phyloP scores from a whole-genome alignment of 2,888 invertebrate genomes.

The Trichopoda pennipes region DNA sequence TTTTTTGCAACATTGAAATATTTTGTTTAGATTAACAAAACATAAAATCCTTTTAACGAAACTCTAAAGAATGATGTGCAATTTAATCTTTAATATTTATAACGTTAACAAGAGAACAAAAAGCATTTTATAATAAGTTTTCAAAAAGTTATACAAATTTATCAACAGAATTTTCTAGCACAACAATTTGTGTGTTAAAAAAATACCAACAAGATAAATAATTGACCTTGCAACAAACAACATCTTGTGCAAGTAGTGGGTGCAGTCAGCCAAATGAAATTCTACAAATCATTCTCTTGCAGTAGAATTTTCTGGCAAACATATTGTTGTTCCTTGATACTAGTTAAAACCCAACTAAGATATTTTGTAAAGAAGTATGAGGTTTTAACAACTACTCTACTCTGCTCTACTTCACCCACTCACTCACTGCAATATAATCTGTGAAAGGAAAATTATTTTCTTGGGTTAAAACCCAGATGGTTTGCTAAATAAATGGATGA shows the following conservation, averaged over 20 bases:
- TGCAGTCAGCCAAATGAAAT: slow-evolving; percentile 36
- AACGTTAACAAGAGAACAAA: background rate
- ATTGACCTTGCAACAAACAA: slow-evolving; percentile 48
- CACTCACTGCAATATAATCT: background rate
- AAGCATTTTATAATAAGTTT: slow-evolving; percentile 18
- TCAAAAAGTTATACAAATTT: slow-evolving; percentile 13
- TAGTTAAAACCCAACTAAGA: slow-evolving; percentile 4
- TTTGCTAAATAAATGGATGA: background rate
- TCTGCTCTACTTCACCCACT: background rate
- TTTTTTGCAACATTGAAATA: background rate
- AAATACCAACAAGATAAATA: slow-evolving; percentile 27
- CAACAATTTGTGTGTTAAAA: slow-evolving; percentile 3
- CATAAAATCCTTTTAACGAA: background rate
- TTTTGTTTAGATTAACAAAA: background rate
- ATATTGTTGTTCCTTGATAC: background rate
- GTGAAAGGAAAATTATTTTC: background rate
- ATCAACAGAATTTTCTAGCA: slow-evolving; percentile 15
- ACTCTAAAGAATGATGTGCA: background rate
- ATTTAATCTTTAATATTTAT: slow-evolving; percentile 23
- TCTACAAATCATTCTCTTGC: slow-evolving; percentile 20
- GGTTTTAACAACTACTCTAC: background rate
- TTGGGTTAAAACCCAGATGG: slow-evolving; percentile 24
- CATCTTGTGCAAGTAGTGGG: slow-evolving; percentile 16
- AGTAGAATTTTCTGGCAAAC: slow-evolving; percentile 21
- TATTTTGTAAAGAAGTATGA: background rate